These are phyloP conservation scores for Mycteria americana DNA, from an alignment of 2,797 vertebrate species.

Conservation along the genomic window DNA sequence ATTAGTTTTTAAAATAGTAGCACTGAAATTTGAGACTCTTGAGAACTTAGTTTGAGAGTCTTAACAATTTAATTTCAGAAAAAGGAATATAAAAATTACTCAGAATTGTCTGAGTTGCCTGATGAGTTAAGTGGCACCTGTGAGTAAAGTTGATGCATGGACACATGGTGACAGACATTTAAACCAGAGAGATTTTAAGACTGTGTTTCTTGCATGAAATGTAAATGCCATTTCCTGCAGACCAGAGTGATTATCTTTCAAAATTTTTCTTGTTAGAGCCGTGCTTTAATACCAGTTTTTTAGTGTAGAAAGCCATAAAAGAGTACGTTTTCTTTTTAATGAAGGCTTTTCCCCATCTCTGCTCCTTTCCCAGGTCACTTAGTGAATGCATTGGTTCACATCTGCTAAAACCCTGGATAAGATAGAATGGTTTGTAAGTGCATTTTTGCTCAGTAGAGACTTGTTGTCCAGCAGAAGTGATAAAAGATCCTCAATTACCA, in stretches of 20 bases:
- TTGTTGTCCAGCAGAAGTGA: neutral
- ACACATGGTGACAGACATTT: constrained; percentile 2
- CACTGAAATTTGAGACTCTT: neutral
- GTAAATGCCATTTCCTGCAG: constrained; percentile 14
- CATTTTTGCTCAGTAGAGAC: neutral
- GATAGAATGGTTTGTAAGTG: neutral
- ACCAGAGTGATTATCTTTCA: neutral
- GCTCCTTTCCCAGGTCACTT: neutral
- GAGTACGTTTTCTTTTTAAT: neutral
- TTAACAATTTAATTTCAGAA: neutral
- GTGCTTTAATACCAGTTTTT: neutral
- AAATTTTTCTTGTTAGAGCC: neutral
- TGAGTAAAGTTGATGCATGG: neutral
- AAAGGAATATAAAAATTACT: neutral
- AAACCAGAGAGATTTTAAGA: constrained; percentile 16
- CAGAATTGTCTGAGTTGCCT: neutral
- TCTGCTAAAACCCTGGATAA: neutral
- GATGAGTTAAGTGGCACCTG: neutral
- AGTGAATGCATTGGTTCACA: neutral
- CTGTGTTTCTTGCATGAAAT: neutral
- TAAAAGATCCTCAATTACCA: neutral
- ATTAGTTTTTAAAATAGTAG: neutral
- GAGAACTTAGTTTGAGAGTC: neutral
- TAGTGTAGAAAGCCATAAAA: neutral
- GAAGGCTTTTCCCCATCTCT: neutral